A percentile compares a stretch with the other conserved stretches of the same genome.
Evolutionary conservation across 2,888 invertebrate species (phyloP).

Genomic region (Gryllus longicercus): DNA sequence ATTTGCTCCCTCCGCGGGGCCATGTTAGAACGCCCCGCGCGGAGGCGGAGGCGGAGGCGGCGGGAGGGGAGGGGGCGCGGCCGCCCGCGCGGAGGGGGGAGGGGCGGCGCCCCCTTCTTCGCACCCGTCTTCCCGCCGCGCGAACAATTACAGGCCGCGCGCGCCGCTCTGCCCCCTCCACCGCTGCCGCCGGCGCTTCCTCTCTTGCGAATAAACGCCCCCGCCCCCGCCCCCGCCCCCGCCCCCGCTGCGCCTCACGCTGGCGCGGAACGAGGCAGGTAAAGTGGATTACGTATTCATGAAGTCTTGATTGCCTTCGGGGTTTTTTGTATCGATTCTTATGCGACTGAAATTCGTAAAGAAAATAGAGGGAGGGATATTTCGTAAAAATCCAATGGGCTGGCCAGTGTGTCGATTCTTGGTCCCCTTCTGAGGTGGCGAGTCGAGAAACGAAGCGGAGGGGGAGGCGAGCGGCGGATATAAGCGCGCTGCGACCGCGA

Average conservation of each 20-base stretch:
- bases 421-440: no score
- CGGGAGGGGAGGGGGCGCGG: background rate
- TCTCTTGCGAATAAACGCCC: background rate
- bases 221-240: background rate
- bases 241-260: background rate
- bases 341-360: background rate
- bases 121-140: background rate
- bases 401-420: no score
- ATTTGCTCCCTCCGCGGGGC: background rate
- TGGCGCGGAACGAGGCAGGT: background rate
- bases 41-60: background rate
- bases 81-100: background rate
- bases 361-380: background rate
- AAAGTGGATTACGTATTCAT: conserved; percentile 17
- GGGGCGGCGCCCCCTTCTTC: background rate
- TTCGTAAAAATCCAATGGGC: background rate
- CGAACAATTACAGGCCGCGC: background rate
- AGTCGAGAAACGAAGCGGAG: no score
- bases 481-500: no score
- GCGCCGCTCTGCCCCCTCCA: background rate
- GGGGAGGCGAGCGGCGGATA: no score
- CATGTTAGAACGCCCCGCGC: background rate
- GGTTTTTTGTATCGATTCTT: background rate
- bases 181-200: background rate
- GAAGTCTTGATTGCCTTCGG: background rate